These are phyloP conservation scores for human (Homo sapiens) DNA, from an alignment of 2,113 vertebrate species.

Conservation along the genomic window GRCh38 chr22:41268001-41268500, in stretches of 20 bases:
- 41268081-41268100: conserved; percentile 86
- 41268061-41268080: background rate
- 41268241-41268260: rapidly evolving
- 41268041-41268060: background rate
- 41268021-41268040: background rate
- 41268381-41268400: no score
- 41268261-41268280: no score
- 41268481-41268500: no score
- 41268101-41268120: conserved; percentile 97
- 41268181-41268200: background rate
- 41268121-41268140: conserved; percentile 98
- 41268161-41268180: background rate
- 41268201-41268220: background rate
- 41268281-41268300: no score
- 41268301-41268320: rapidly evolving
- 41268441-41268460: no score
- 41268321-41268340: no score
- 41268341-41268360: no score
- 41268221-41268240: rapidly evolving
- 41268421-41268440: no score
- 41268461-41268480: no score
- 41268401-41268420: no score
- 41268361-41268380: no score
- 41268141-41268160: conserved; percentile 97
- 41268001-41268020: background rate